phyloP scores from a whole-genome alignment of 2,797 vertebrate genomes.

The Carduelis carduelis region DNA sequence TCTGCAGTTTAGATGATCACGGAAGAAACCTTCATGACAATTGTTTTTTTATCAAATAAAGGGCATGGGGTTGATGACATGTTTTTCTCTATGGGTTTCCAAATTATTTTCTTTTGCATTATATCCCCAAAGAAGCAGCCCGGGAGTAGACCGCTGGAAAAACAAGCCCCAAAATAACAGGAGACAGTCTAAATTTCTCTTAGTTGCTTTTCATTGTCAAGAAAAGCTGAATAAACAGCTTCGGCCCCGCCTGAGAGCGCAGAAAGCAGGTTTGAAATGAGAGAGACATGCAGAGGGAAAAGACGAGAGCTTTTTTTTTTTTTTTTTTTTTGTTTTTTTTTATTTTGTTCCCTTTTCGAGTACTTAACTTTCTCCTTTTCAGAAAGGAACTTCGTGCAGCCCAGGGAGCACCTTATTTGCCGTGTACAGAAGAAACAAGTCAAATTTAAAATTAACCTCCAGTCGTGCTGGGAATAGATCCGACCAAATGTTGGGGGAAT shows the following conservation, averaged over 20 bases:
- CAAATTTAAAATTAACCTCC: constrained; percentile 61
- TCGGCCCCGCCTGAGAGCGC: constrained; percentile 72
- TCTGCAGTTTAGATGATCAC: not conserved
- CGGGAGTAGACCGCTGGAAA: constrained; percentile 16
- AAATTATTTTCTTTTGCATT: constrained; percentile 54
- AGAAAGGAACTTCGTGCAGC: not conserved
- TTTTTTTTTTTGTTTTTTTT: too few relatives aligned
- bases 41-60: constrained; percentile 23
- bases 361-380: constrained; percentile 18
- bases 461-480: constrained; percentile 37
- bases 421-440: constrained; percentile 34
- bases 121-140: constrained; percentile 18
- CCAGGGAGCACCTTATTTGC: constrained; percentile 8
- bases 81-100: constrained; percentile 37
- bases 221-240: constrained; percentile 88
- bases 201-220: constrained; percentile 80
- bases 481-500: constrained; percentile 48
- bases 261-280: constrained; percentile 45
- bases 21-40: not conserved
- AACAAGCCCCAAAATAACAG: constrained; percentile 82
- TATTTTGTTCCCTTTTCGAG: not conserved
- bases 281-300: constrained; percentile 6
- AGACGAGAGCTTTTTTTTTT: not conserved
- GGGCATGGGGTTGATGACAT: constrained; percentile 21
- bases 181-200: constrained; percentile 83